Evolutionary conservation across 2,113 vertebrate genomes (phyloP).

Genomic region (Pitta sordida): DNA sequence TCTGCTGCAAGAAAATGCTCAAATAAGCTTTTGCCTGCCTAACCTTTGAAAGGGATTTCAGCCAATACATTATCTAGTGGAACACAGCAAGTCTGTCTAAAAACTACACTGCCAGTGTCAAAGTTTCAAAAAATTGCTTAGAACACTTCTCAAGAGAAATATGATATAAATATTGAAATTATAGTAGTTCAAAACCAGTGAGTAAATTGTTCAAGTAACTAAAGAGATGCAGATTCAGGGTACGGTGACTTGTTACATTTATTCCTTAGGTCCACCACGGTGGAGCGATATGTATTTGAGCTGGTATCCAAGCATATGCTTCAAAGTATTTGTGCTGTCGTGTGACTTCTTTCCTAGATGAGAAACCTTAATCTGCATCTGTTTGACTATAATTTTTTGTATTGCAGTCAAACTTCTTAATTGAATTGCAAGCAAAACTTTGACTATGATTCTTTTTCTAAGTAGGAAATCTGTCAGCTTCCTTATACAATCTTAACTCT

Average conservation of each 20-base stretch:
- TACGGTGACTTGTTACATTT: slow-evolving; percentile 56
- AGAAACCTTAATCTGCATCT: background rate
- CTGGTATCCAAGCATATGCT: background rate
- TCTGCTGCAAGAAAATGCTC: background rate
- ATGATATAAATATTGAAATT: background rate
- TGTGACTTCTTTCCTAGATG: slow-evolving; percentile 24
- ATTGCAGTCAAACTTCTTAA: background rate
- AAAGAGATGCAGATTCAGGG: background rate
- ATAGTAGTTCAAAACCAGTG: background rate
- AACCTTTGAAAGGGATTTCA: background rate
- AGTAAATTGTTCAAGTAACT: background rate
- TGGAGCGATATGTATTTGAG: slow-evolving; percentile 80
- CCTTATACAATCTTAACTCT: background rate
- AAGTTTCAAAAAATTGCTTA: background rate
- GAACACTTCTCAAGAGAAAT: background rate
- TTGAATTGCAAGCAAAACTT: background rate
- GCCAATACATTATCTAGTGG: background rate
- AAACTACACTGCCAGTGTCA: background rate
- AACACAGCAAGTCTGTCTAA: background rate
- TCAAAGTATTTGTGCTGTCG: slow-evolving; percentile 8
- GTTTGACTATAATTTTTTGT: background rate
- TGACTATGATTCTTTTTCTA: background rate
- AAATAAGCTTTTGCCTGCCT: background rate
- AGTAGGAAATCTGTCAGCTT: background rate
- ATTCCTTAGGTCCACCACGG: slow-evolving; percentile 77